phyloP scores from a whole-genome alignment of 2,888 invertebrate genomes.

The Linnaemya vulpina region DNA sequence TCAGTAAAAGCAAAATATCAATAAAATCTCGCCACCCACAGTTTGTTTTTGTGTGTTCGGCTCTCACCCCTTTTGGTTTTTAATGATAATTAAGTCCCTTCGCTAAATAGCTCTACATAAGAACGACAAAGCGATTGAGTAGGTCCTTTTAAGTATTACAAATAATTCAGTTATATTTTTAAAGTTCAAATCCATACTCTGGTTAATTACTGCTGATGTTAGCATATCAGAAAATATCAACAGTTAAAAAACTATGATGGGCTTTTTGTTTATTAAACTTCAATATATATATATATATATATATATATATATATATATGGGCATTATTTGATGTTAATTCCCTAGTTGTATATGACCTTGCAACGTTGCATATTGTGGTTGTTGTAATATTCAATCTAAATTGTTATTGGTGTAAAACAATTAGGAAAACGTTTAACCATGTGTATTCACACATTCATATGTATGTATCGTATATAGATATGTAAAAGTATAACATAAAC shows the following conservation, averaged over 20 bases:
- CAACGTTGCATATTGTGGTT: conserved; percentile 46
- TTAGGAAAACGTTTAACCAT: neutral
- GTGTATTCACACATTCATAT: neutral
- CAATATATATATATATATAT: too few species aligned
- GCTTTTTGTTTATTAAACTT: too few species aligned
- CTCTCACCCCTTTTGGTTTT: neutral
- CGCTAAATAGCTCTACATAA: neutral
- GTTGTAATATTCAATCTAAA: conserved; percentile 39
- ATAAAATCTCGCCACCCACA: conserved; percentile 64
- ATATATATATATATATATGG: too few species aligned
- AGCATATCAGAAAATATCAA: neutral
- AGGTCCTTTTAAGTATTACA: neutral
- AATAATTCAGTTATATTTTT: neutral
- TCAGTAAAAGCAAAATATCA: conserved; percentile 46
- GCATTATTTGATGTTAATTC: neutral
- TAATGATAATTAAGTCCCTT: conserved; percentile 3
- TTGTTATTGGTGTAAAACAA: conserved; percentile 36
- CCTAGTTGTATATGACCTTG: conserved; percentile 51
- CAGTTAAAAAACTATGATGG: too few species aligned
- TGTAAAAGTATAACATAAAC: too few species aligned
- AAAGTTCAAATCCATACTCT: too few species aligned
- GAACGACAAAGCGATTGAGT: neutral
- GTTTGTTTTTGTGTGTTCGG: conserved; percentile 27
- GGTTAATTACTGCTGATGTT: conserved; percentile 1
- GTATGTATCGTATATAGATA: too few species aligned